Percentiles rank a stretch among this genome's conserved stretches.
These are phyloP conservation scores for Neosilurus hyrtlii DNA, from an alignment of 2,797 vertebrate genomes.

Conservation along the genomic window DNA sequence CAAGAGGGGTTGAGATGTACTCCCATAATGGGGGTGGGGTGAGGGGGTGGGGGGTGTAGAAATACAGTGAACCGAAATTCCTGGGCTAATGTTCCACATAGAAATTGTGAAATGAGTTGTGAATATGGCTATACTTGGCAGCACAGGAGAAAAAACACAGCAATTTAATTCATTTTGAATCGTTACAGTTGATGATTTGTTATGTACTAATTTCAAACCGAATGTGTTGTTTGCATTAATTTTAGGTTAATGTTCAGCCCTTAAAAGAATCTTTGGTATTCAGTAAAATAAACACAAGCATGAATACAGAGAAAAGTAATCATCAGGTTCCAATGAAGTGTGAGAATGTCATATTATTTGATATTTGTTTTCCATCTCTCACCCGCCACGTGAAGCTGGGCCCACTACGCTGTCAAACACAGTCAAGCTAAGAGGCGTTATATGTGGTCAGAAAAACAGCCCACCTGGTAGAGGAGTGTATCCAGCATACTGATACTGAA, in stretches of 20 bases:
- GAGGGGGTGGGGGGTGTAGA: neutral
- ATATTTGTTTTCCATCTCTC: neutral
- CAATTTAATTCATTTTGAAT: neutral
- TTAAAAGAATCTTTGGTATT: too few relatives aligned
- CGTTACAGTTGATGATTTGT: neutral
- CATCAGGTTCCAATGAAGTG: too few relatives aligned
- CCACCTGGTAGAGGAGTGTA: constrained; percentile 94
- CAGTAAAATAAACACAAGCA: too few relatives aligned
- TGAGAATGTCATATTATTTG: neutral
- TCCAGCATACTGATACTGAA: constrained; percentile 99
- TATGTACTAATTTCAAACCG: neutral
- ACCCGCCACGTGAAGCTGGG: neutral
- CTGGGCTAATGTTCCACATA: too few relatives aligned
- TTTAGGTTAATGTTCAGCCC: too few relatives aligned
- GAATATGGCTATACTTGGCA: neutral
- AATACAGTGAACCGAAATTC: neutral
- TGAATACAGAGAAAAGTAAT: too few relatives aligned
- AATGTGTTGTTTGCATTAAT: too few relatives aligned
- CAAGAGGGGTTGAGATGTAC: constrained; percentile 3
- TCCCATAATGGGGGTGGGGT: neutral
- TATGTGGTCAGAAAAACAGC: constrained; percentile 21
- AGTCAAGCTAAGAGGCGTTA: neutral
- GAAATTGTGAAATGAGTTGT: neutral
- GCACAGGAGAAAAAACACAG: neutral
- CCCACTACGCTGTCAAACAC: neutral